Evolutionary conservation across 1,140 invertebrate species (phyloP), one percentile per base, ranked within the genome.

Genomic region (Tribolium madens): DNA sequence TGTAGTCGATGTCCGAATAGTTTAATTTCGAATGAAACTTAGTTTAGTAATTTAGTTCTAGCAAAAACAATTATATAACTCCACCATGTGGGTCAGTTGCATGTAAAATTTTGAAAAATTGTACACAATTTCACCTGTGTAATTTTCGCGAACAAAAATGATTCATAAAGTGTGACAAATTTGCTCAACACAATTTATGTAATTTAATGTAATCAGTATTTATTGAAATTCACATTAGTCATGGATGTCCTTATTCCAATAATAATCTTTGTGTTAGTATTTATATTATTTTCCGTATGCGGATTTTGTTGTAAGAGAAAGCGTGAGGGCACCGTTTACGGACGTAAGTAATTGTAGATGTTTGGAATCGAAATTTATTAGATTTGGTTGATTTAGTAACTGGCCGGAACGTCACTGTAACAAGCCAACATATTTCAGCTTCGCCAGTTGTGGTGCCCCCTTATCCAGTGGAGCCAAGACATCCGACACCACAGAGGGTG

Each of bases 231-330:
- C 21, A 26, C 21, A 21, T 7, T 50, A 47, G 17, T 21, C 57
- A 72, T 72, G 70, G 70, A 72, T 72, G 26, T 72, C 48, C n/a
- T 72, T 26, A 31, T 52, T 50, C 18, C 70, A n/a, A 52, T 72
- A 4, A 14, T 72, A 52, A 21, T 72, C 21, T 52, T 72, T 15
- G 46, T 72, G 12, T 26, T 72, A 18, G 26, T 72, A 15, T 72
- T 81, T 15, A 75, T 81, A 26, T 64, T 81, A 64, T 78, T 80
- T 69, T 76, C 79, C 2, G 48, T 81, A 13, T 81, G 80, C 74
- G 80, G 80, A 26, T 81, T 79, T 79, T 81, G 80, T 46, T 81
- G 80, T 60, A 81, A 76, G 57, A 78, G 76, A 70, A 81, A 80
- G 73, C 79, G 77, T 42, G 77, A 81, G 36, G 79, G 80, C 6